Evolutionary conservation across 1,140 invertebrate genomes (phyloP), one percentile per base, ranked within the genome.

Genomic region (Drosophila rhopaloa): DNA sequence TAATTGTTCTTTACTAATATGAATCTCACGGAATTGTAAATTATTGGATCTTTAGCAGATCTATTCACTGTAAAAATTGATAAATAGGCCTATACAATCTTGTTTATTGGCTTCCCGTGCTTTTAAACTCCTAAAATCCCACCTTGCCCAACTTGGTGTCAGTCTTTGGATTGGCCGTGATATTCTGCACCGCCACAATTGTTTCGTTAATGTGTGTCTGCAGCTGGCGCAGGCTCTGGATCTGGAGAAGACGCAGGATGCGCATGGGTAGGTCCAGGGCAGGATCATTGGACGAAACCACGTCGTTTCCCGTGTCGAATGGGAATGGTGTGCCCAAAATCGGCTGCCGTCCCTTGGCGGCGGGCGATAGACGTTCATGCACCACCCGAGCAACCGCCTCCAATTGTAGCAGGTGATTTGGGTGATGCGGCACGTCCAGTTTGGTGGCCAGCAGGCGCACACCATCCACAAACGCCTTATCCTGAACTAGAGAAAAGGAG

Each of bases 131-230:
- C 67, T 53, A 90, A 60, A 90, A 91, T 70, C 98, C 98, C 84
- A 99, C 98, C 95, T 98, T 97, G 58, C 98, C 98, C 27, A 99
- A 93, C 92, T 95, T 96, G 3, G 97, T 98, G 91, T 99, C 98
- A 83, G 98, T 99, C 94, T 98, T 98, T 10, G 98, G 98, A 95
- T 99, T 96, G 8, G 98, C 98, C 13, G 98, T 99, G 6, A 99
- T 94, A 66, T 93, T 95, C 94, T 99, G 98, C 1, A 98, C 97
- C 61, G 95, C 94, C 3, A 99, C 98, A 89, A 99, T 96, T 4
- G 96, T 95, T 93, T 98, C 97, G 93, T 99, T 99, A 40, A 99
- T 98, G 85, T 95, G 95, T 0, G 98, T 99, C 93, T 99, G 98
- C 24, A 99, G 94, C 73, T 98, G 94, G 75, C 98, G 94, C 7